Evolutionary conservation across 2,113 vertebrate species (phyloP).

Genomic region (Tragelaphus scriptus): DNA sequence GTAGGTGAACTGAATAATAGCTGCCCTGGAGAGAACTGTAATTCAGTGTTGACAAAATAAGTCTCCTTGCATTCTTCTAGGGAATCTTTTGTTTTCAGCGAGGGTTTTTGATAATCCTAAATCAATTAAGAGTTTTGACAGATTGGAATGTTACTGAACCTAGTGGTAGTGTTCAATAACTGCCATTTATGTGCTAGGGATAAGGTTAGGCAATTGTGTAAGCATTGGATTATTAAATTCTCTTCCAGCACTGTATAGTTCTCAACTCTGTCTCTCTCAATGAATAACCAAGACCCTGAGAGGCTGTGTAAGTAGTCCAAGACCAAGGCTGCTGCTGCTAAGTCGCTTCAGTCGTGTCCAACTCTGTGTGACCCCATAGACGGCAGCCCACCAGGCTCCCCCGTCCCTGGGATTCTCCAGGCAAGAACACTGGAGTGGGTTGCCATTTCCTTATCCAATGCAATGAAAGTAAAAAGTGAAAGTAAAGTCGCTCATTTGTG

Average conservation of each 20-base stretch:
- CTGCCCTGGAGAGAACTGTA: slow-evolving; percentile 15
- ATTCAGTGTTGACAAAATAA: slow-evolving; percentile 46
- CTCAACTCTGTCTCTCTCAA: neutral
- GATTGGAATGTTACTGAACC: slow-evolving; percentile 33
- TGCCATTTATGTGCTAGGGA: neutral
- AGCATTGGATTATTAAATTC: neutral
- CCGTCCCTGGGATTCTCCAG: too few species aligned
- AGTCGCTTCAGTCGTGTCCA: too few species aligned
- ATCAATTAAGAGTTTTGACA: slow-evolving; percentile 40
- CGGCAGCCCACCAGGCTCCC: too few species aligned
- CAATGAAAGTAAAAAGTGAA: too few species aligned
- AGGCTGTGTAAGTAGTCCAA: too few species aligned
- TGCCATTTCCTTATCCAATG: too few species aligned
- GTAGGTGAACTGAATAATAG: slow-evolving; percentile 63
- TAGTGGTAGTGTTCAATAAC: neutral
- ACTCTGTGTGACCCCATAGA: too few species aligned
- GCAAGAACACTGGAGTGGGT: too few species aligned
- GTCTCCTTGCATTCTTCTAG: slow-evolving; percentile 4
- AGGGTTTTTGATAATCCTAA: neutral
- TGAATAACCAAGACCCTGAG: neutral
- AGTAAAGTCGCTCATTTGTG: too few species aligned
- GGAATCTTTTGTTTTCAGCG: slow-evolving; percentile 44
- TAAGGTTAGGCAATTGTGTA: neutral
- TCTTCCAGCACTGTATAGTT: neutral
- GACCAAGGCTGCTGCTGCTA: neutral